Base-by-base conservation (phyloP, 2,888 invertebrate genomes). In the Acanthopleura granulata region DNA sequence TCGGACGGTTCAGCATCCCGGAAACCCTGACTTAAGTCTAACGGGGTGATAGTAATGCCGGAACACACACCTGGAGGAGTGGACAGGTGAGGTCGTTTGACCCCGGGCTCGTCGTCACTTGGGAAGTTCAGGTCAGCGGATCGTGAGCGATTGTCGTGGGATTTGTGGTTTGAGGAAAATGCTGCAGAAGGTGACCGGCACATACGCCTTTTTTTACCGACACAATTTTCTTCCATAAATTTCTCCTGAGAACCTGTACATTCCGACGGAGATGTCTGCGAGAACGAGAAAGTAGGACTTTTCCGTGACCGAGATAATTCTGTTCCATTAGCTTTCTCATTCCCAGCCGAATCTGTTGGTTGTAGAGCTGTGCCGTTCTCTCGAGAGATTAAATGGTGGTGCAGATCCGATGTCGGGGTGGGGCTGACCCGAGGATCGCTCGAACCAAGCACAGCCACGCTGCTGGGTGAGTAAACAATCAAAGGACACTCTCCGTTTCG, bases 401-500 rank as follows among this genome's bases (percentile, higher is more conserved):
- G 3, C 40, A 40, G 9, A 40, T 9, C 40, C 40, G 9, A 3
- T 40, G 40, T 6, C 40, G 40, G 40, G 40, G 40, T 6, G 4
- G 40, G 40, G 40, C 40, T 40, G 4, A 40, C 40, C 9, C 9
- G 40, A 40, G 3, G 40, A 40, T 40, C 40, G 40, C 40, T 40
- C 40, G 40, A 40, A 3, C 40, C 40, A 40, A 40, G 40, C 3
- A 57, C 22, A 22, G 22, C 18, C 22, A 57, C 18, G 57, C n/a
- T 57, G 18, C 4, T 1, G 57, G 57, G 57, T 6, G 57, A 57
- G 12, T 57, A 57, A 22, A 57, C 22, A 22, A 22, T 22, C 29
- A 22, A 66, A 22, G 66, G 66, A n/a, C n/a, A 57, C 22, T 22
- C 22, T 79, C 69, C 66, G 16, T 66, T 25, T 66, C 25, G 4